These are phyloP conservation scores for Arvicanthis niloticus DNA, from an alignment of 2,113 vertebrate species.

Conservation along the genomic window DNA sequence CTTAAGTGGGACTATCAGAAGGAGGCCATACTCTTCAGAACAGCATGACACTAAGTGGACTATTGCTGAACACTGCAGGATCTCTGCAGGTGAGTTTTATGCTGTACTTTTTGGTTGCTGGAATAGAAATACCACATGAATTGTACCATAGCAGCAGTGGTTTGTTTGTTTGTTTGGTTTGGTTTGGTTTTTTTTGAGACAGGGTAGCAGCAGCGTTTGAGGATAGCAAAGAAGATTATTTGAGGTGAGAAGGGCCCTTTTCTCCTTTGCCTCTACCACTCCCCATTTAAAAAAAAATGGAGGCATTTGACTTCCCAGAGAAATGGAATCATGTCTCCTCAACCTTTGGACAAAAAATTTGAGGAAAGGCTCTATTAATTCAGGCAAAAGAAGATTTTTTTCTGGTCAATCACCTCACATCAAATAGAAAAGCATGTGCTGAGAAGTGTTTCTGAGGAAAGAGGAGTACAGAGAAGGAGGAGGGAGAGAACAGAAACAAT, in stretches of 20 bases:
- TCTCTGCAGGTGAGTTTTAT: slow-evolving; percentile 76
- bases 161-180: too few relatives aligned
- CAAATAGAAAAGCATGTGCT: too few relatives aligned
- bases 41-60: background rate
- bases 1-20: slow-evolving; percentile 59
- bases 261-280: background rate
- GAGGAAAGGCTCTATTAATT: background rate
- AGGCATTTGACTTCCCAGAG: slow-evolving; percentile 30
- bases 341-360: slow-evolving; percentile 1
- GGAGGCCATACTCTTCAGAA: slow-evolving; percentile 51
- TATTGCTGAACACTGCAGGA: background rate
- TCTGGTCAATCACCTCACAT: background rate
- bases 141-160: slow-evolving; percentile 43
- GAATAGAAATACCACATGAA: slow-evolving; percentile 68
- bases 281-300: background rate
- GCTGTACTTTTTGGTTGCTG: slow-evolving; percentile 35
- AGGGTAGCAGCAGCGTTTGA: slow-evolving; percentile 57
- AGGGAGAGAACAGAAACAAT: background rate
- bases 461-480: background rate
- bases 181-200: too few relatives aligned
- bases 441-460: background rate
- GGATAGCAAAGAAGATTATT: slow-evolving; percentile 66
- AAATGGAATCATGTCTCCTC: background rate
- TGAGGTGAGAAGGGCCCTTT: slow-evolving; percentile 40
- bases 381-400: background rate